Evolutionary conservation across 1,140 invertebrate genomes (phyloP).

Genomic region (Drosophila jambulina): DNA sequence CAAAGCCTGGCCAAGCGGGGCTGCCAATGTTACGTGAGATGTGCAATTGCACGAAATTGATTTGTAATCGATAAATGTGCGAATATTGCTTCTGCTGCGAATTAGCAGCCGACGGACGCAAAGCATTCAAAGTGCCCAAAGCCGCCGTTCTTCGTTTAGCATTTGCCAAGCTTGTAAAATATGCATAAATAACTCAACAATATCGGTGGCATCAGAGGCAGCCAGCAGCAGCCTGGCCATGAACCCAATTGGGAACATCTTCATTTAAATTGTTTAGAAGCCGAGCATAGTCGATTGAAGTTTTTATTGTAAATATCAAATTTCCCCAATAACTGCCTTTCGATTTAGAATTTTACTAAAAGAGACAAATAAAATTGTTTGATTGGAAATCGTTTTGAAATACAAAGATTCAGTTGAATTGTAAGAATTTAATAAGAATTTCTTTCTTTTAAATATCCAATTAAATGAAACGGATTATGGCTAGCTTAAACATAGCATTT

Average conservation of each 20-base stretch:
- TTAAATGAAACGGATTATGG: too few species aligned
- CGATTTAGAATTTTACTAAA: neutral
- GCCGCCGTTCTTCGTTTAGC: constrained; percentile 33
- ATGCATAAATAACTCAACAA: constrained; percentile 43
- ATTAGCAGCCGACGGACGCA: constrained; percentile 45
- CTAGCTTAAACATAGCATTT: neutral
- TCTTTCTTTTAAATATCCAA: neutral
- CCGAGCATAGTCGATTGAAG: constrained; percentile 1
- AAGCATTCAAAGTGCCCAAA: constrained; percentile 25
- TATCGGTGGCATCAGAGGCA: neutral
- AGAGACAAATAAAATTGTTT: neutral
- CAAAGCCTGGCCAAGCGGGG: constrained; percentile 24
- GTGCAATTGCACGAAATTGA: constrained; percentile 78
- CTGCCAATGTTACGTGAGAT: constrained; percentile 64
- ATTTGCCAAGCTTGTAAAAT: constrained; percentile 45
- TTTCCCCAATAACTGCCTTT: neutral
- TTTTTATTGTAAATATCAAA: neutral
- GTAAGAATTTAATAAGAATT: neutral
- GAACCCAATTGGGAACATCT: constrained; percentile 46
- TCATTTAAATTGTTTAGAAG: constrained; percentile 29
- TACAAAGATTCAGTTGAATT: too few species aligned
- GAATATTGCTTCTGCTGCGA: constrained; percentile 69
- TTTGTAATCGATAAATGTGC: constrained; percentile 83
- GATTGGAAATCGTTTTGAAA: neutral
- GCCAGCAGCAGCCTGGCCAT: constrained; percentile 22